Evolutionary conservation across 2,888 invertebrate genomes (phyloP), one percentile per base, ranked within the genome.

Genomic region (Herminia tarsipennalis): DNA sequence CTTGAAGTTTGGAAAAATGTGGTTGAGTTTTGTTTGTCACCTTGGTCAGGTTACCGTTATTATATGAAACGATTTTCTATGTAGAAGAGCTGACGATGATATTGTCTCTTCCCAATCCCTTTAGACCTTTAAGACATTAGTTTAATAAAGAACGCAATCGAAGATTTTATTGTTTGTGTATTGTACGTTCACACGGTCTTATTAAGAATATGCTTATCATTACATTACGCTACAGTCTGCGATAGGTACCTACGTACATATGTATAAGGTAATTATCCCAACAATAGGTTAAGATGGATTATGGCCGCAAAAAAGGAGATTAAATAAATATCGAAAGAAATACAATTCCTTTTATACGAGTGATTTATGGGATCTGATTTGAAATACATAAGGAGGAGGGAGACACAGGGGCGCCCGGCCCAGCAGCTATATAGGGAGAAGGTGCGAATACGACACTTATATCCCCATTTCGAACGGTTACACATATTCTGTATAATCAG

Each of bases 311-410:
- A 24, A 57, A 60, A 49, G 53, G 43, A 51, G 59, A 66, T 64
- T 64, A 64, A 67, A 75, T 69, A 72, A 68, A 69, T 70, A 73
- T 70, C 58, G 60, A 64, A 70, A 68, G 64, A 66, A 55, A 63
- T 51, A 56, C 56, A 46, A 49, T 62, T 56, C 29, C 56, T 53
- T 66, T 60, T 55, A 44, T 56, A 57, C 66, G 59, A 40, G 66
- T 78, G 79, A 81, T 81, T 83, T 82, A 82, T 80, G 77, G 62
- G 59, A 76, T 73, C 73, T 62, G 73, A 77, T 79, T 78, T 71
- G 73, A 81, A 78, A 81, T 77, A 78, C 67, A 76, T 72, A 66
- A 70, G 62, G 52, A 69, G 60, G 52, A 60, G 61, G 68, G 71
- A 84, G 81, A 81, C 80, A 71, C 73, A 70, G 73, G 73, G 83